Percentiles rank a stretch among this genome's conserved stretches.
Evolutionary conservation across 2,797 vertebrate genomes (phyloP).

Genomic region (Tenualosa thibaudeaui): DNA sequence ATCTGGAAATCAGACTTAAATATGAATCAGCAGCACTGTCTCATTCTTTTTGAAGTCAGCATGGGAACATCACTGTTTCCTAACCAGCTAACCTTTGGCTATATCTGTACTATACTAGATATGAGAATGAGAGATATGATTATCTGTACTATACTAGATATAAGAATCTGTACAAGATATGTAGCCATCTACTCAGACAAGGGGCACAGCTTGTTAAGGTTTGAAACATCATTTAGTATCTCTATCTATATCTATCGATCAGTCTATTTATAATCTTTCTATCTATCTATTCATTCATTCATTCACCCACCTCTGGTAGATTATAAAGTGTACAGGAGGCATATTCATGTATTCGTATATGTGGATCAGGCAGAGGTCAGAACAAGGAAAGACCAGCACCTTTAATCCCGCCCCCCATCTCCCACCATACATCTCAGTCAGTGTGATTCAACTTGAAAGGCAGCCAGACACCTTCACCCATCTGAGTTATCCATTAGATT

Average conservation of each 20-base stretch:
- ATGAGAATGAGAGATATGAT: no score
- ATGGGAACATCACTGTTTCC: background rate
- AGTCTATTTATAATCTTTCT: no score
- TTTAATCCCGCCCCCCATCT: background rate
- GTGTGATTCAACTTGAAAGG: constrained; percentile 31
- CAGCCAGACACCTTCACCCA: constrained; percentile 14
- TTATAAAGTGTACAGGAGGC: background rate
- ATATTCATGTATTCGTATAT: background rate
- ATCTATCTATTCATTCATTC: background rate
- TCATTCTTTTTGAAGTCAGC: background rate
- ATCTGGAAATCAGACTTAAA: background rate
- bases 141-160: no score
- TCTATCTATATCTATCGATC: no score
- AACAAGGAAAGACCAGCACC: background rate
- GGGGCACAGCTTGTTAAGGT: no score
- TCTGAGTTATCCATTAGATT: background rate
- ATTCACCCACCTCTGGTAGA: background rate
- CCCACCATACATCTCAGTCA: background rate
- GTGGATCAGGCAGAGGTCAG: background rate
- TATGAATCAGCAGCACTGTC: background rate
- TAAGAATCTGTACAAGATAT: no score
- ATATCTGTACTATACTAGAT: no score
- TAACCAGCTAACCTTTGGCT: no score
- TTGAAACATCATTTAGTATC: no score
- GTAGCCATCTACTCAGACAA: no score